Evolutionary conservation across 2,113 vertebrate genomes (phyloP).

Genomic region (Megaptera novaeangliae): DNA sequence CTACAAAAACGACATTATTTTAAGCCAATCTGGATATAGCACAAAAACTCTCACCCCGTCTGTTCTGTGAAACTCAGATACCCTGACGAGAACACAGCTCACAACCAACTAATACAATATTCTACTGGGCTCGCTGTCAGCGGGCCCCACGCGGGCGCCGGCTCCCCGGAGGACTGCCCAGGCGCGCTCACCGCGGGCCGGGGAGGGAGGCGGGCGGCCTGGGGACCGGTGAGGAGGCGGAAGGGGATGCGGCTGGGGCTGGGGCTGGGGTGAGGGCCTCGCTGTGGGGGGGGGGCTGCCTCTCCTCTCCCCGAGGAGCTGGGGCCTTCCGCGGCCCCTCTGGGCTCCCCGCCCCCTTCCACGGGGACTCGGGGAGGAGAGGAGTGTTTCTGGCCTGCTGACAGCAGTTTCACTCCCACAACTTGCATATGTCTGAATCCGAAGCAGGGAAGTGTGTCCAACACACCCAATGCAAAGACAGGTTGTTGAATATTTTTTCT

Average conservation of each 20-base stretch:
- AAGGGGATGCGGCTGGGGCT: neutral
- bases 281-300: neutral
- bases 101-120: conserved; percentile 70
- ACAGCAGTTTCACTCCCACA: conserved; percentile 68
- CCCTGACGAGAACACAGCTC: conserved; percentile 71
- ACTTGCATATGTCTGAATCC: conserved; percentile 71
- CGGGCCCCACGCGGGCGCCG: conserved; percentile 74
- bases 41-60: conserved; percentile 71
- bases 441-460: conserved; percentile 76
- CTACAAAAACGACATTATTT: conserved; percentile 74
- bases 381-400: conserved; percentile 64
- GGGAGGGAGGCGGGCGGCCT: neutral
- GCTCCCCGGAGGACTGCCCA: conserved; percentile 61
- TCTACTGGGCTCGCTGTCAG: conserved; percentile 70
- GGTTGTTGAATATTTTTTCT: conserved; percentile 77
- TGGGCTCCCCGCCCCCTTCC: conserved; percentile 53
- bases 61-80: conserved; percentile 77
- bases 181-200: conserved; percentile 19
- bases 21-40: conserved; percentile 74
- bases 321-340: neutral
- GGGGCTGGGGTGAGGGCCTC: neutral
- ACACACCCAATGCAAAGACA: conserved; percentile 76
- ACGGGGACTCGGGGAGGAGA: conserved; percentile 43
- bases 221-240: neutral
- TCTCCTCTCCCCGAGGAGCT: neutral